Evolutionary conservation across 2,888 invertebrate genomes (phyloP).

Genomic region (Theretra japonica): DNA sequence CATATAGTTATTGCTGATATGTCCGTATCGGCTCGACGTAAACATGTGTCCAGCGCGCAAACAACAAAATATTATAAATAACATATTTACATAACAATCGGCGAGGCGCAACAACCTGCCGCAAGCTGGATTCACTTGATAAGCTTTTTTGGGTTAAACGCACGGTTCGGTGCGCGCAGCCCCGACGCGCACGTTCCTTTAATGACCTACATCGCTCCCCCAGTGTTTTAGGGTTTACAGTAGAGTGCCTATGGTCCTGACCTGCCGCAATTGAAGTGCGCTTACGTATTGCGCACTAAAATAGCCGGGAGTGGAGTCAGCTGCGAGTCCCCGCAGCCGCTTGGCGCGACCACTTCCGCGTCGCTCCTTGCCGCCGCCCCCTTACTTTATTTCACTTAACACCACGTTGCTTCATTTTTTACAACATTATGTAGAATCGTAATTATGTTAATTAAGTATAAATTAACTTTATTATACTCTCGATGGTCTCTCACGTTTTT

Average conservation of each 20-base stretch:
- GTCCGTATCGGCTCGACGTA: constrained; percentile 29
- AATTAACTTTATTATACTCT: neutral
- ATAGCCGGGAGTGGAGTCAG: constrained; percentile 71
- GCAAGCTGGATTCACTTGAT: constrained; percentile 67
- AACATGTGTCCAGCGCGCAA: constrained; percentile 16
- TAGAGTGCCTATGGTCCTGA: constrained; percentile 75
- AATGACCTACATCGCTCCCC: constrained; percentile 80
- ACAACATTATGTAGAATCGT: neutral
- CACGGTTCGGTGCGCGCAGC: constrained; percentile 45
- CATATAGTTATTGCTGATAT: neutral
- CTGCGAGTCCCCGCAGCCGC: constrained; percentile 55
- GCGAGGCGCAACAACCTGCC: constrained; percentile 74
- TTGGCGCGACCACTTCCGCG: constrained; percentile 62
- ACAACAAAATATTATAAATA: constrained; percentile 30
- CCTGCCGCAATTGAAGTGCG: constrained; percentile 72
- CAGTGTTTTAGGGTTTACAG: constrained; percentile 76
- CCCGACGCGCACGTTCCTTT: constrained; percentile 60
- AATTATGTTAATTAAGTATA: neutral
- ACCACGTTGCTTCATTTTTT: neutral
- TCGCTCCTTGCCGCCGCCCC: constrained; percentile 24
- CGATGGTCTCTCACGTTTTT: neutral
- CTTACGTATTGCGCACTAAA: constrained; percentile 69
- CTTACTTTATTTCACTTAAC: neutral
- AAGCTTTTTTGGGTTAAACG: constrained; percentile 56
- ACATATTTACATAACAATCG: constrained; percentile 52